A percentile compares a stretch with the other conserved stretches of the same genome.
Conservation (phyloP, 30 jellyfish, hydroid and myxozoan genomes). For the Hydractinia echinata region DNA sequence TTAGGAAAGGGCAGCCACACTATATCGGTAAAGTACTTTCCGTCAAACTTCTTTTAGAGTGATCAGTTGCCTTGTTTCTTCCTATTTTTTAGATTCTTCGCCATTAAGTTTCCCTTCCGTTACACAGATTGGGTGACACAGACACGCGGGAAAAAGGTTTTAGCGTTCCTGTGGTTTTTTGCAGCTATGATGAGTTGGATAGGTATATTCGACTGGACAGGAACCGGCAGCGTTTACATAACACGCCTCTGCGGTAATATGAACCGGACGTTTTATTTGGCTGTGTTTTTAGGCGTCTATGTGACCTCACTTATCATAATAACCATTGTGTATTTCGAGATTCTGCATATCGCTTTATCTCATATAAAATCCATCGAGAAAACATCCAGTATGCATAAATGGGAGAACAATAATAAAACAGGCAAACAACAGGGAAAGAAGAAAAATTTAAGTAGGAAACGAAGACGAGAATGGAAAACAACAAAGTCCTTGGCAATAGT, state of each 20-base stretch:
- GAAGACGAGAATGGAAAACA: constrained; percentile 60
- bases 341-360: constrained; percentile 53
- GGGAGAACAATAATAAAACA: neutral
- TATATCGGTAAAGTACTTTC: too few species aligned
- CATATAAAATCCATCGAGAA: constrained; percentile 68
- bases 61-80: neutral
- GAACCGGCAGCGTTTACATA: neutral
- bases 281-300: constrained; percentile 43
- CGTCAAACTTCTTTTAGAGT: too few species aligned
- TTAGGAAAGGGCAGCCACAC: too few species aligned
- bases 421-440: constrained; percentile 15
- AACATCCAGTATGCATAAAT: neutral
- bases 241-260: constrained; percentile 42
- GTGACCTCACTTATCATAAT: constrained; percentile 59
- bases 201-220: constrained; percentile 51
- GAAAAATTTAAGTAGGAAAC: constrained; percentile 23
- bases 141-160: constrained; percentile 43
- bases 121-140: constrained; percentile 57
- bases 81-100: constrained; percentile 18
- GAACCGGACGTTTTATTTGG: constrained; percentile 36
- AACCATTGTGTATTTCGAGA: constrained; percentile 54
- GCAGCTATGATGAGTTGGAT: constrained; percentile 76
- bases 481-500: constrained; percentile 76
- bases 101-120: constrained; percentile 67
- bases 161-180: constrained; percentile 61